Percentiles rank a stretch among this genome's conserved stretches.
Conservation (phyloP, 2,113 vertebrate species). For the Crotalus helleri region DNA sequence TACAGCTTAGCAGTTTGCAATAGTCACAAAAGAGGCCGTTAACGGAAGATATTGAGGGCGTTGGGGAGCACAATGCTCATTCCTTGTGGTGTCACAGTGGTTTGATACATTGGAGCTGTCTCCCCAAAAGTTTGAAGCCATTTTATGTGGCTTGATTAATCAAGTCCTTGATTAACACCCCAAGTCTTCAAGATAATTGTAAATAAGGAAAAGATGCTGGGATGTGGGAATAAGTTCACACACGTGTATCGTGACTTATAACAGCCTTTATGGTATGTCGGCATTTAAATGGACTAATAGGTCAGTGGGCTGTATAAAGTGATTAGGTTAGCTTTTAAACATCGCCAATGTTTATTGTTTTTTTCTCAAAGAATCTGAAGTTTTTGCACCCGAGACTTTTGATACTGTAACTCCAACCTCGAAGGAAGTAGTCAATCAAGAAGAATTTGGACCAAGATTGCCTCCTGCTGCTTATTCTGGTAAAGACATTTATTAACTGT, state of each 20-base stretch:
- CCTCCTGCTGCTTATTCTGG: constrained; percentile 77
- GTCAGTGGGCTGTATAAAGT: background rate
- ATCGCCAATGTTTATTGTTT: constrained; percentile 3
- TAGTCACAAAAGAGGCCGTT: background rate
- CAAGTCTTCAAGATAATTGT: background rate
- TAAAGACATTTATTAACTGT: constrained; percentile 41
- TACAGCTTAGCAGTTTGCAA: background rate
- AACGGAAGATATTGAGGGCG: background rate
- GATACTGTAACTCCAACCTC: constrained; percentile 22
- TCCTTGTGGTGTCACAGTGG: background rate
- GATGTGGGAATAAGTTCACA: background rate
- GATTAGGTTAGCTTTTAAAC: background rate
- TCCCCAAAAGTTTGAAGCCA: background rate
- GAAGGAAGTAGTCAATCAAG: constrained; percentile 52
- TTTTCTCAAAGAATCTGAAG: constrained; percentile 40
- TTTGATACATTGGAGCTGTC: background rate
- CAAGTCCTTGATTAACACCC: background rate
- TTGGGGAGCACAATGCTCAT: background rate
- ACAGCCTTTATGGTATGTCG: background rate
- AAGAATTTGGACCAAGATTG: constrained; percentile 89
- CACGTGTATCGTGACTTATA: background rate
- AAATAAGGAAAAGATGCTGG: background rate
- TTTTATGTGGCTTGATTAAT: background rate
- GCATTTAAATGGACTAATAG: background rate
- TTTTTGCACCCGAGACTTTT: background rate